These are phyloP conservation scores for Bucorvus abyssinicus DNA, from an alignment of 2,797 vertebrate species.

Conservation along the genomic window DNA sequence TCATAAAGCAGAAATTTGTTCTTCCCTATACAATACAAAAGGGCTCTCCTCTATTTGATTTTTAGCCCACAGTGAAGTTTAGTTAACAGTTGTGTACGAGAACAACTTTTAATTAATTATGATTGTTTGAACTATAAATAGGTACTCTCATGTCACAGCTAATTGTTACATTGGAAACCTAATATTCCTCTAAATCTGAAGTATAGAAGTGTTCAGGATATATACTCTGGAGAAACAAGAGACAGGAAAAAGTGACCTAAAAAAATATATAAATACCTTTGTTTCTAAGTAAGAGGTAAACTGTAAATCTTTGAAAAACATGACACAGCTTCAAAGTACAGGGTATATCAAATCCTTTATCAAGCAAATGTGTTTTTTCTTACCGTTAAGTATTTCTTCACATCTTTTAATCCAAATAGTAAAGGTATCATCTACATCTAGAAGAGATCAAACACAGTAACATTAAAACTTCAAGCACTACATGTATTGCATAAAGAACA, in stretches of 20 bases:
- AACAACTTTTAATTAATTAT: neutral
- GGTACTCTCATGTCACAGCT: neutral
- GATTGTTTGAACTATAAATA: neutral
- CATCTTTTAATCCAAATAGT: constrained; percentile 88
- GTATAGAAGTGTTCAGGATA: neutral
- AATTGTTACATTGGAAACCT: neutral
- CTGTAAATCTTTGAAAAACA: neutral
- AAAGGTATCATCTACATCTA: constrained; percentile 84
- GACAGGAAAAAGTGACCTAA: neutral
- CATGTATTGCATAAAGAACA: neutral
- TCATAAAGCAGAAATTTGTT: neutral
- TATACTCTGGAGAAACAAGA: neutral
- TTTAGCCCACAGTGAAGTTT: neutral
- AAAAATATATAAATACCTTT: neutral
- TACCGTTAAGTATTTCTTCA: constrained; percentile 86
- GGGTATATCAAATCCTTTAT: neutral
- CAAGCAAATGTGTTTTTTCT: constrained; percentile 35
- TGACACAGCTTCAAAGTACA: neutral
- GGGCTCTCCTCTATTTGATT: neutral
- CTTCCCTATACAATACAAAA: neutral
- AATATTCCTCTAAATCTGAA: neutral
- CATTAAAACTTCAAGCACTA: neutral
- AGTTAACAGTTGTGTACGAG: neutral
- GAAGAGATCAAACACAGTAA: constrained; percentile 27
- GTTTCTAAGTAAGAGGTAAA: neutral